Conservation (phyloP, 2,888 invertebrate genomes). For the Choristoneura rosaceana region DNA sequence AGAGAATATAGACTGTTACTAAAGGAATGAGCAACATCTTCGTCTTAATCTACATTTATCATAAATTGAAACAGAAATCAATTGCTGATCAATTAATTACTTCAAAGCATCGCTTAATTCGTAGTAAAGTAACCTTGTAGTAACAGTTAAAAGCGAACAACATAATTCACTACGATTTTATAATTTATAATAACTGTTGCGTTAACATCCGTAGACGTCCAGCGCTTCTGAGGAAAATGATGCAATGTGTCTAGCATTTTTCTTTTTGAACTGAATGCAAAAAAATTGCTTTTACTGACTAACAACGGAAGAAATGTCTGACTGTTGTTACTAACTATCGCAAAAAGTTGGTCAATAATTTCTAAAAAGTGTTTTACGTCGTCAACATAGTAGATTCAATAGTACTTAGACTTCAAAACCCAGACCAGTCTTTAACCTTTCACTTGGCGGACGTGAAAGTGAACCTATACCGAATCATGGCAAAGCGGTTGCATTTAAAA, state of each 20-base stretch:
- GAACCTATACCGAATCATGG: conserved; percentile 13
- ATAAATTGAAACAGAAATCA: too few relatives aligned
- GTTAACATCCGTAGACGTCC: neutral
- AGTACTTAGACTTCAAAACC: conserved; percentile 18
- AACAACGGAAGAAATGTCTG: neutral
- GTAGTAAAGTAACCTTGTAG: neutral
- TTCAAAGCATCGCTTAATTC: too few relatives aligned
- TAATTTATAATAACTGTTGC: neutral
- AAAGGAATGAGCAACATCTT: too few relatives aligned
- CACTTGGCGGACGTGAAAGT: conserved; percentile 30
- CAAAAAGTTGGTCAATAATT: neutral
- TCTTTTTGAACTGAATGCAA: too few relatives aligned
- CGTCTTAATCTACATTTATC: too few relatives aligned
- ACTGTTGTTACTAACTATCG: neutral
- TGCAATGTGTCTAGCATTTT: too few relatives aligned
- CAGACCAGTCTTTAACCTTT: conserved; percentile 31
- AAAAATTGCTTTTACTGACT: neutral
- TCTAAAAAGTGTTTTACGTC: conserved; percentile 8
- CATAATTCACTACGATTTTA: neutral
- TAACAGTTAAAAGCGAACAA: neutral
- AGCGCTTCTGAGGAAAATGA: too few relatives aligned
- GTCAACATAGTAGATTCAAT: conserved; percentile 18
- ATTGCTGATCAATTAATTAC: too few relatives aligned
- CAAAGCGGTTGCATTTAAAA: conserved; percentile 16
- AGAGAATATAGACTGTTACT: too few relatives aligned